These are phyloP conservation scores for Chiroxiphia lanceolata DNA, from an alignment of 2,797 vertebrate genomes.

Conservation along the genomic window DNA sequence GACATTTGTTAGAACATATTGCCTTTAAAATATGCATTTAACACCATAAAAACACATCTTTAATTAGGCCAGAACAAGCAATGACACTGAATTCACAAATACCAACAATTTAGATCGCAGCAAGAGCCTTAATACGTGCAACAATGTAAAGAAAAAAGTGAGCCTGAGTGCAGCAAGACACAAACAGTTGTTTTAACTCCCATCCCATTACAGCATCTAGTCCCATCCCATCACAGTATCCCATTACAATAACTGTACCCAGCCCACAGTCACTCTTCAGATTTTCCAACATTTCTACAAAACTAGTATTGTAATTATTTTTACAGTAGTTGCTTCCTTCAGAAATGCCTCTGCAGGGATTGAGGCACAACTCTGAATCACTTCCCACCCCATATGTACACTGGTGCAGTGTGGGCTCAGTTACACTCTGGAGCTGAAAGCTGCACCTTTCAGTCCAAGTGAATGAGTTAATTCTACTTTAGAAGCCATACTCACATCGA, in stretches of 20 bases:
- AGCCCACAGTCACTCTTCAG: not conserved
- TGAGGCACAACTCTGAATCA: not conserved
- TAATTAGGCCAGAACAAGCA: not conserved
- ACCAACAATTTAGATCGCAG: not conserved
- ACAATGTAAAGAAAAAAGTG: not conserved
- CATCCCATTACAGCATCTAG: not conserved
- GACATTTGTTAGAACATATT: not conserved
- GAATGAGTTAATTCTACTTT: not conserved
- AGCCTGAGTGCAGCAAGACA: not conserved
- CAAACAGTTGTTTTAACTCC: not conserved
- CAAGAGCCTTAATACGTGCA: not conserved
- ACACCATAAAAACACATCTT: not conserved
- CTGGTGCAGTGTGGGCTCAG: not conserved
- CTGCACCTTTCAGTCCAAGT: not conserved
- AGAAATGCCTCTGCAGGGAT: not conserved
- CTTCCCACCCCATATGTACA: not conserved
- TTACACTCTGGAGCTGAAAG: not conserved
- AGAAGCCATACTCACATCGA: conserved; percentile 79
- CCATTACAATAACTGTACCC: not conserved
- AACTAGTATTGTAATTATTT: not conserved
- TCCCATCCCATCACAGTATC: no score
- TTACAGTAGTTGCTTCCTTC: not conserved
- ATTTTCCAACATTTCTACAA: not conserved
- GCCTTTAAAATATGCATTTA: not conserved
- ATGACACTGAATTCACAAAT: not conserved